Conservation (phyloP, 2,797 vertebrate species). For the Enteromius argenteus region DNA sequence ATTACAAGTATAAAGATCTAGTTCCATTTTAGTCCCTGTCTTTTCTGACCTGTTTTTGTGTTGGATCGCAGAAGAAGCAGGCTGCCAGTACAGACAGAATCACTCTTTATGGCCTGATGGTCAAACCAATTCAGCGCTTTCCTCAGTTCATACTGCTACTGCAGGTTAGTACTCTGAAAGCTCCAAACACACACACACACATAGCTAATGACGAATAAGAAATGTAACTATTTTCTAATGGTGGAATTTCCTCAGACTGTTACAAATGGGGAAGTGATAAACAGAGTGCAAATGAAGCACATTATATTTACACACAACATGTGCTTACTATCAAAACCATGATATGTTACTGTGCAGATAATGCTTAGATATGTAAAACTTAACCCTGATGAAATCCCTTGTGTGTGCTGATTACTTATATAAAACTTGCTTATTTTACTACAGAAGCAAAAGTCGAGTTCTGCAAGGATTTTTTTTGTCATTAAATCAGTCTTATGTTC, state of each 20-base stretch:
- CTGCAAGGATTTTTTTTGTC: not conserved
- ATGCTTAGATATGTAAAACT: not conserved
- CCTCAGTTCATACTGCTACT: constrained; percentile 89
- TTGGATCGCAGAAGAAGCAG: constrained; percentile 80
- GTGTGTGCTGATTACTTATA: not conserved
- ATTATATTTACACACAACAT: not conserved
- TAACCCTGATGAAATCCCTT: not conserved
- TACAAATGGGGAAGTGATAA: constrained; percentile 49
- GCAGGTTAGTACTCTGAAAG: constrained; percentile 75
- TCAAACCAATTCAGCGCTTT: constrained; percentile 90
- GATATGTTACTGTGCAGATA: not conserved
- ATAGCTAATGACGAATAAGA: not conserved
- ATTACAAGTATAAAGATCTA: not conserved
- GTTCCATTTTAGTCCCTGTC: not conserved
- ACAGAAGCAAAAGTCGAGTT: constrained; percentile 8
- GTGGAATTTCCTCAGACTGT: constrained; percentile 24
- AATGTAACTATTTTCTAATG: not conserved
- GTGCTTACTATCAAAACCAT: constrained; percentile 4
- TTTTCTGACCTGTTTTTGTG: constrained; percentile 29
- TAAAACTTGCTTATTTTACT: not conserved
- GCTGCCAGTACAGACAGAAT: constrained; percentile 83
- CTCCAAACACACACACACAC: not conserved
- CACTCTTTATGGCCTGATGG: constrained; percentile 89
- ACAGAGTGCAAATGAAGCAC: not conserved
- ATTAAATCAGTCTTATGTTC: not conserved